phyloP scores from a whole-genome alignment of 2,113 vertebrate species.

The Shinisaurus crocodilurus region DNA sequence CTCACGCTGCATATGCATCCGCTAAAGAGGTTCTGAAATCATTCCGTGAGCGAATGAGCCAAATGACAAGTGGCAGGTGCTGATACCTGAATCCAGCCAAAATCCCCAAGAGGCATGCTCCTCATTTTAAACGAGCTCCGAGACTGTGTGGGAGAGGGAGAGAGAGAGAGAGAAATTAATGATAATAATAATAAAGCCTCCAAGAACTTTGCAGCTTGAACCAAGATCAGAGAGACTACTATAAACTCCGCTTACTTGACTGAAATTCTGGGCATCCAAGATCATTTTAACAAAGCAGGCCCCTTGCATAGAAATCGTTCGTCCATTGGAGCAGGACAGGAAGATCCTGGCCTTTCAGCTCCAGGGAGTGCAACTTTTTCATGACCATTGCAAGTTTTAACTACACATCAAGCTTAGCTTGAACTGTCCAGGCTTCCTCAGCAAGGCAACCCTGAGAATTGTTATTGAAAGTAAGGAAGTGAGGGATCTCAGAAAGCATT shows the following conservation, averaged over 20 bases:
- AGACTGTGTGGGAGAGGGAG: background rate
- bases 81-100: constrained; percentile 14
- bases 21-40: constrained; percentile 5
- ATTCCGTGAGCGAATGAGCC: background rate
- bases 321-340: constrained; percentile 11
- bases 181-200: background rate
- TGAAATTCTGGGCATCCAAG: background rate
- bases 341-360: background rate
- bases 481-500: background rate
- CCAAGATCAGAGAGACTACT: constrained; percentile 6
- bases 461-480: background rate
- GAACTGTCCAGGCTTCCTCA: background rate
- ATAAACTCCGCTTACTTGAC: background rate
- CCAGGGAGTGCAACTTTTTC: background rate
- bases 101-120: constrained; percentile 11
- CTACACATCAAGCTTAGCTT: background rate
- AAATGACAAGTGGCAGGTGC: constrained; percentile 10
- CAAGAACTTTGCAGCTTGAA: background rate
- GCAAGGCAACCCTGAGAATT: background rate
- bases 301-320: background rate
- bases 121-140: constrained; percentile 12
- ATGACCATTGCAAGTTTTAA: background rate
- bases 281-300: constrained; percentile 10
- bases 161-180: background rate
- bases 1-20: background rate